Evolutionary conservation across 2,113 vertebrate genomes (phyloP).

Genomic region (Xiphophorus couchianus): DNA sequence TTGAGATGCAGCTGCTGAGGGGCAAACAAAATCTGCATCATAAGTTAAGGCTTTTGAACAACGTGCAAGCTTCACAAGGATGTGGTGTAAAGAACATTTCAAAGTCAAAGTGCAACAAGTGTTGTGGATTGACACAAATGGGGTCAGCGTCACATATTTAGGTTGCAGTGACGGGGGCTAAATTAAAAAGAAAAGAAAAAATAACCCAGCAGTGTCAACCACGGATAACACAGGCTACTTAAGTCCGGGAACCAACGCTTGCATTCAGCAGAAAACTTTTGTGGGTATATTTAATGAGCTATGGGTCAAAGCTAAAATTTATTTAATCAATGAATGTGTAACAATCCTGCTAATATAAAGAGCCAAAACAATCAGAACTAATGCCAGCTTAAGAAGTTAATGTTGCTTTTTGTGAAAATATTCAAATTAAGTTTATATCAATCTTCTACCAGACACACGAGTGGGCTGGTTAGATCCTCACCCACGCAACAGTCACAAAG

Average conservation of each 20-base stretch:
- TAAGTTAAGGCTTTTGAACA: neutral
- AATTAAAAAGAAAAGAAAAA: slow-evolving; percentile 5
- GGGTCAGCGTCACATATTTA: slow-evolving; percentile 34
- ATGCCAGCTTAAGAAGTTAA: neutral
- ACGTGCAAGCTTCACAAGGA: slow-evolving; percentile 15
- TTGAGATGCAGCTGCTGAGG: neutral
- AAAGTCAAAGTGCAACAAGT: slow-evolving; percentile 20
- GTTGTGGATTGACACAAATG: slow-evolving; percentile 42
- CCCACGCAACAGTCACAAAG: slow-evolving; percentile 9
- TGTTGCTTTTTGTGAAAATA: neutral
- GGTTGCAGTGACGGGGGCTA: slow-evolving; percentile 37
- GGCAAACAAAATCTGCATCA: neutral
- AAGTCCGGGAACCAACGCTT: slow-evolving; percentile 26
- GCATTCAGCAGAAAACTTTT: slow-evolving; percentile 22
- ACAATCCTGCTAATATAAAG: neutral
- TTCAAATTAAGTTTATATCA: slow-evolving; percentile 9
- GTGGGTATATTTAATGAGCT: neutral
- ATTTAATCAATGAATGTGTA: neutral
- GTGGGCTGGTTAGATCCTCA: neutral
- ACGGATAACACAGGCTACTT: slow-evolving; percentile 55
- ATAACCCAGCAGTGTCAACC: slow-evolving; percentile 37
- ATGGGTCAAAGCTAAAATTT: neutral
- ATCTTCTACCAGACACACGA: neutral
- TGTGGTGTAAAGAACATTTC: slow-evolving; percentile 19
- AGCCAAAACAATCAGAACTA: neutral